Evolutionary conservation across 2,113 vertebrate species (phyloP), one percentile per base, ranked within the genome.

Genomic region (Ariopsis seemanni): DNA sequence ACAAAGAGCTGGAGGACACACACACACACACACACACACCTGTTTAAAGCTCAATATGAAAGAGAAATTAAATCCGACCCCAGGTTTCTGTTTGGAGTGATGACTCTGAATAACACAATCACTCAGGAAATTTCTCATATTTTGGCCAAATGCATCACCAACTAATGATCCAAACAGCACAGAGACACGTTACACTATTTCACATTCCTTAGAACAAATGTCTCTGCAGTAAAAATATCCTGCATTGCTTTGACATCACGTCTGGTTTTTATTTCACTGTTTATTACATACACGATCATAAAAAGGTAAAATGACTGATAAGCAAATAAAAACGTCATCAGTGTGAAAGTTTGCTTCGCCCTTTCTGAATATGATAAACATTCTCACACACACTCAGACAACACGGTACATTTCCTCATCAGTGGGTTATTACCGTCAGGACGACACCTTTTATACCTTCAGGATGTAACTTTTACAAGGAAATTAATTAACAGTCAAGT

Each of bases 11-110:
- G 63, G n/a, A 57, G 30, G 5, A 74, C 55, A 55, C 17, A 58
- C 55, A 88, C 50, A 85, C 74, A 88, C 50, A 85, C 74, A 77
- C 74, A 78, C 75, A 78, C 75, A 55, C 50, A 78, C 4, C 1
- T 1, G 3, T 74, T 8, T 48, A 74, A 20, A 20, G 9, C 17
- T 48, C 2, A 42, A 53, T 9, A 50, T 0, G 10, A 75, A n/a
- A 50, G 20, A 25, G 72, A 75, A 75, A 25, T 12, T 48, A 72
- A 75, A 10, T 17, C 2, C 42, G 8, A 14, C 9, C 3, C 5
- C 27, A 72, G 42, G 20, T 75, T 75, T 75, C 48, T 0, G 17
- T 12, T 75, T 6, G 42, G 1, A 8, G 30, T 22, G 42, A 48
- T 14, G 71, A 74, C 18, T 48, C 34, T 5, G 30, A 7, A 10